Conservation (phyloP, 1,140 invertebrate species). For the Drosophila orosa region DNA sequence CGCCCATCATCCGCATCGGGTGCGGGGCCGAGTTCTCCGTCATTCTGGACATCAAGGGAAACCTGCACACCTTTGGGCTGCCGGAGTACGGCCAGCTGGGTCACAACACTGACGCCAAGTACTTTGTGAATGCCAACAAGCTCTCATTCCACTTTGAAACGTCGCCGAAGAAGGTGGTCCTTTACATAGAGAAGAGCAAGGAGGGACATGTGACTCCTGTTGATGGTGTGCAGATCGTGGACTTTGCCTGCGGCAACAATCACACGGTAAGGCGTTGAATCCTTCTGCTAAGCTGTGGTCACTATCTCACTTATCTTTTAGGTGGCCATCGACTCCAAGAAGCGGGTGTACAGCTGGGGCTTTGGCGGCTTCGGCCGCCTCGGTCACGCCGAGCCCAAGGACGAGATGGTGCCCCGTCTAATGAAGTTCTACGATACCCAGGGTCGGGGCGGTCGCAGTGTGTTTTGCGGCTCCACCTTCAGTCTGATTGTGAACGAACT, state of each 20-base stretch:
- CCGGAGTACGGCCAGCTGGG: slow-evolving; percentile 96
- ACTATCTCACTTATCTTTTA: slow-evolving; percentile 70
- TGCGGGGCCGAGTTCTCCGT: slow-evolving; percentile 97
- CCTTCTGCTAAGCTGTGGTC: not conserved
- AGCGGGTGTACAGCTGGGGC: slow-evolving; percentile 96
- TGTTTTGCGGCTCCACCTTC: slow-evolving; percentile 94
- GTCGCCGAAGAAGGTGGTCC: slow-evolving; percentile 91
- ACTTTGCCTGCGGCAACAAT: slow-evolving; percentile 95
- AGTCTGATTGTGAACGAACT: slow-evolving; percentile 93
- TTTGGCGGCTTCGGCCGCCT: slow-evolving; percentile 97
- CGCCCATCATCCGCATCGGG: slow-evolving; percentile 92
- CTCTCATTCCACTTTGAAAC: slow-evolving; percentile 94
- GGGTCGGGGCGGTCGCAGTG: slow-evolving; percentile 90
- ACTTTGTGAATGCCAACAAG: slow-evolving; percentile 95
- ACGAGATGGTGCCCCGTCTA: slow-evolving; percentile 94
- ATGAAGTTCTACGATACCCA: slow-evolving; percentile 95
- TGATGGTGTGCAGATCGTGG: slow-evolving; percentile 94
- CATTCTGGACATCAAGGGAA: slow-evolving; percentile 94
- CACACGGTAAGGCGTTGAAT: slow-evolving; percentile 89
- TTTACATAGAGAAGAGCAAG: slow-evolving; percentile 95
- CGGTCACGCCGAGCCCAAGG: slow-evolving; percentile 95
- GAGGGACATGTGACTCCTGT: slow-evolving; percentile 93
- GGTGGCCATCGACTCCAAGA: slow-evolving; percentile 94
- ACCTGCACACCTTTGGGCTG: slow-evolving; percentile 94
- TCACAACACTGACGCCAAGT: slow-evolving; percentile 97